A percentile compares a stretch with the other conserved stretches of the same genome.
These are phyloP conservation scores for Martes martes DNA, from an alignment of 2,113 vertebrate species.

Conservation along the genomic window DNA sequence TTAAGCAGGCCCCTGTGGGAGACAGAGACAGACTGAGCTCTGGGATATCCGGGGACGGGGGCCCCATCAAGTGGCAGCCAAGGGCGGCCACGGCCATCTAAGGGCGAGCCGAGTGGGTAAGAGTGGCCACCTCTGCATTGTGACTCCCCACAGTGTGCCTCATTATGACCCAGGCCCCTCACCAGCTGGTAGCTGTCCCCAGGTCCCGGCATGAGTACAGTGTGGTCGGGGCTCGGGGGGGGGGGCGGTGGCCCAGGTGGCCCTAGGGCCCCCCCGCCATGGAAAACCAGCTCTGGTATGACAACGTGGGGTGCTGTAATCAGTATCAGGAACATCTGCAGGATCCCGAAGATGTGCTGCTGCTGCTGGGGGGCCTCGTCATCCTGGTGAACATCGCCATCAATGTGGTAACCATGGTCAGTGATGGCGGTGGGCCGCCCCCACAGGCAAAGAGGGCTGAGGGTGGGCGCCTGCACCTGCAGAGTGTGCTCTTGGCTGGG, in stretches of 20 bases:
- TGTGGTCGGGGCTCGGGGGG: slow-evolving; percentile 31
- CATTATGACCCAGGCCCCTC: slow-evolving; percentile 57
- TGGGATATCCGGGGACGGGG: not conserved
- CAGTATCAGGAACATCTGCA: slow-evolving; percentile 50
- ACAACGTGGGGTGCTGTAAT: not conserved
- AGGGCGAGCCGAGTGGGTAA: not conserved
- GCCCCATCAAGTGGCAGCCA: not conserved
- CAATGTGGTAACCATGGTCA: slow-evolving; percentile 62
- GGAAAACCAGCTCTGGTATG: slow-evolving; percentile 49
- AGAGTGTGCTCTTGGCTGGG: not conserved
- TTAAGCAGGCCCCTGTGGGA: not conserved
- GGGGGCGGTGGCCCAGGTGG: slow-evolving; percentile 46
- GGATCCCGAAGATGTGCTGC: slow-evolving; percentile 37
- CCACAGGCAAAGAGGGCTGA: not conserved
- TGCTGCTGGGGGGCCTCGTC: slow-evolving; percentile 67
- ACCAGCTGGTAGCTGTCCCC: not conserved
- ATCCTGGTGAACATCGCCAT: slow-evolving; percentile 65
- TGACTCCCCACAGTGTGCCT: slow-evolving; percentile 43
- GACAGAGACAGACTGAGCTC: not conserved
- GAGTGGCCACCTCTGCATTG: slow-evolving; percentile 4
- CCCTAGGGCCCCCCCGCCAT: slow-evolving; percentile 65
- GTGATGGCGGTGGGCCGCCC: not conserved
- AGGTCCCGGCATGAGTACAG: not conserved
- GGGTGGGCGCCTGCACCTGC: not conserved
- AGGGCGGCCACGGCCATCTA: not conserved